Evolutionary conservation across 2,797 vertebrate species (phyloP).

Genomic region (Melanogrammus aeglefinus): DNA sequence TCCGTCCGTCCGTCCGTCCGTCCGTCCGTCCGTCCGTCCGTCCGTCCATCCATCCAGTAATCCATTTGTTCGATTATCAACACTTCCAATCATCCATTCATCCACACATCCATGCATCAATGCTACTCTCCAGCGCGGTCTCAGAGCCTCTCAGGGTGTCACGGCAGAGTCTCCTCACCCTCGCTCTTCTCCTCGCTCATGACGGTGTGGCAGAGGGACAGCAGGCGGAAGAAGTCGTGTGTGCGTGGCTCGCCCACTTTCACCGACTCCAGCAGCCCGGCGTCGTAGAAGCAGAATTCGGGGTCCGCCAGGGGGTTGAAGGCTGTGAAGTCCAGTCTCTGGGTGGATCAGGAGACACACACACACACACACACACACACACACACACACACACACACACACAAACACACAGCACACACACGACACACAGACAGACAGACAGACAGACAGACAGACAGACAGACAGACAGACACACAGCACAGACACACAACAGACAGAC

Average conservation of each 20-base stretch:
- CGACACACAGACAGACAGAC: not conserved
- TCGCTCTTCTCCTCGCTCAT: constrained; percentile 90
- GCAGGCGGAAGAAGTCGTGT: constrained; percentile 90
- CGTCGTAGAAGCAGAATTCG: constrained; percentile 85
- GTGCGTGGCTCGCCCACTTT: constrained; percentile 78
- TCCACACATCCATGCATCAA: not conserved
- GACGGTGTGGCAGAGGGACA: constrained; percentile 91
- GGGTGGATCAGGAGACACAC: constrained; percentile 26
- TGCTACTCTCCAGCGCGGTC: not conserved
- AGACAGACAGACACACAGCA: not conserved
- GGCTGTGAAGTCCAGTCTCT: constrained; percentile 83
- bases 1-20: too few species aligned
- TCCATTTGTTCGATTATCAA: too few species aligned
- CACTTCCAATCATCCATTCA: too few species aligned
- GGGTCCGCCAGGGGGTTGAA: constrained; percentile 86
- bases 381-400: too few species aligned
- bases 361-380: not conserved
- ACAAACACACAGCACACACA: not conserved
- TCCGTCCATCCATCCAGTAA: not conserved
- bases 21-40: not conserved
- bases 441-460: not conserved
- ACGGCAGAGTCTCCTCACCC: constrained; percentile 64
- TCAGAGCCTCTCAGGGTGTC: not conserved
- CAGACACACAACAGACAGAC: not conserved
- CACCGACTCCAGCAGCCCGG: constrained; percentile 82